Base-by-base conservation (phyloP, 2,888 invertebrate genomes). In the Oscheius sp. region DNA sequence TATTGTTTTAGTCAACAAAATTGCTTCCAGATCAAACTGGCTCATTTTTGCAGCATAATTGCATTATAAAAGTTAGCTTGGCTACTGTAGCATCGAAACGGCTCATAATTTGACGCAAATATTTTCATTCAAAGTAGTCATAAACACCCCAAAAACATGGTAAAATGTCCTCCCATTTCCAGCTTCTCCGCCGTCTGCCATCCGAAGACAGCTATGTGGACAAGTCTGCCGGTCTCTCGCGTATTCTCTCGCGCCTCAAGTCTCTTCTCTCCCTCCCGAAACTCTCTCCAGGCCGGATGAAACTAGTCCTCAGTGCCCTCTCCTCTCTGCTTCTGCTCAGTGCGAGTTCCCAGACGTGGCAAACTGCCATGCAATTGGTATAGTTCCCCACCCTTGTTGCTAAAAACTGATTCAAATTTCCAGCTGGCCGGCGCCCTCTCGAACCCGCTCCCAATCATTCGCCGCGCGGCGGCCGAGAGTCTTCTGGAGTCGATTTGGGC, bases 401-500 rank as follows among this genome's bases (percentile, higher is more conserved):
- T 3, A 53, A 53, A 53, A 53, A 9, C 29, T 53, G 7, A 32
- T 21, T 21, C 21, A 13, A 11, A 42, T 32, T 65, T 85, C 73
- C 73, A 86, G 86, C 74, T 85, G 21, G 72, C 86, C 10, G 76
- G 76, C 0, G 62, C 77, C n/a, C 76, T 88, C 9, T 66, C 66
- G 11, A 81, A 82, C 32, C 74, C 75, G 21, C 75, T 81, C 32
- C 81, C 84, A 7, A 77, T 79, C 7, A 65, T 88, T 11, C 73
- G 87, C 11, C 77, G 84, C 53, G 62, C 74, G 32, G 83, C 86
- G 0, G 88, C 88, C 32, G 85, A 87, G 33, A 75, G 80, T 48
- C 74, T 89, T 4, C 84, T 86, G 59, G 87, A 89, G 53, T 83
- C 84, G 37, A 71, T 88, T 10, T 82, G 82, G 57, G 42, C 72